phyloP scores from a whole-genome alignment of 1,140 invertebrate species.

The Lordiphosa clarofinis region DNA sequence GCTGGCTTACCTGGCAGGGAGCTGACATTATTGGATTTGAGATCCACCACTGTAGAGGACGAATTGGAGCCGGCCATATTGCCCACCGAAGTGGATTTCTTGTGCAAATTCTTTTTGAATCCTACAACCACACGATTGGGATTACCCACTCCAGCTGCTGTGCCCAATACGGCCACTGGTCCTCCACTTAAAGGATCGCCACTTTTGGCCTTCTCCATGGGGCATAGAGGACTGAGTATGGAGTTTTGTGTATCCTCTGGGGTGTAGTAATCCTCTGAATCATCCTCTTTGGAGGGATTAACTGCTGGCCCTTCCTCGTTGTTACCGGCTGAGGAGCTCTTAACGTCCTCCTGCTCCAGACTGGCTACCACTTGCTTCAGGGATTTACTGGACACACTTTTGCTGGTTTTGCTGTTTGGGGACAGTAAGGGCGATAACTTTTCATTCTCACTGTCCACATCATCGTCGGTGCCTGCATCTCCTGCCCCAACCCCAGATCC shows the following conservation, averaged over 20 bases:
- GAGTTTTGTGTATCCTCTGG: constrained; percentile 85
- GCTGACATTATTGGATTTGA: constrained; percentile 64
- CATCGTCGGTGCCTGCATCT: constrained; percentile 78
- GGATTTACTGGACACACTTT: constrained; percentile 49
- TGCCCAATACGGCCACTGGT: neutral
- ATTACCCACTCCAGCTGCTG: constrained; percentile 2
- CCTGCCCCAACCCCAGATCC: too few relatives aligned
- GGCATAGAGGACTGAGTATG: constrained; percentile 81
- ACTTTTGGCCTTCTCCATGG: constrained; percentile 55
- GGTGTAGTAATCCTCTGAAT: constrained; percentile 87
- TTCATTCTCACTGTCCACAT: constrained; percentile 90
- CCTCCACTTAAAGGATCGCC: constrained; percentile 48
- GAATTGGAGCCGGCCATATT: constrained; percentile 62
- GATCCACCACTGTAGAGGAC: constrained; percentile 27
- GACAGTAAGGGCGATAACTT: constrained; percentile 88
- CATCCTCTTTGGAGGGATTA: constrained; percentile 78
- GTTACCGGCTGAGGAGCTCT: constrained; percentile 28
- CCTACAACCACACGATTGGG: constrained; percentile 32
- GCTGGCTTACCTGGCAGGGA: constrained; percentile 66
- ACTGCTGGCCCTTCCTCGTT: constrained; percentile 7
- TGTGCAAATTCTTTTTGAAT: constrained; percentile 71
- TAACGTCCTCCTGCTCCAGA: constrained; percentile 15
- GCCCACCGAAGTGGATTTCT: constrained; percentile 75
- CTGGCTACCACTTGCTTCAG: constrained; percentile 53
- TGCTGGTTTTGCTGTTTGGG: constrained; percentile 75